These are phyloP conservation scores for Quadriops clusia DNA, from an alignment of 2,888 invertebrate species.

Conservation along the genomic window DNA sequence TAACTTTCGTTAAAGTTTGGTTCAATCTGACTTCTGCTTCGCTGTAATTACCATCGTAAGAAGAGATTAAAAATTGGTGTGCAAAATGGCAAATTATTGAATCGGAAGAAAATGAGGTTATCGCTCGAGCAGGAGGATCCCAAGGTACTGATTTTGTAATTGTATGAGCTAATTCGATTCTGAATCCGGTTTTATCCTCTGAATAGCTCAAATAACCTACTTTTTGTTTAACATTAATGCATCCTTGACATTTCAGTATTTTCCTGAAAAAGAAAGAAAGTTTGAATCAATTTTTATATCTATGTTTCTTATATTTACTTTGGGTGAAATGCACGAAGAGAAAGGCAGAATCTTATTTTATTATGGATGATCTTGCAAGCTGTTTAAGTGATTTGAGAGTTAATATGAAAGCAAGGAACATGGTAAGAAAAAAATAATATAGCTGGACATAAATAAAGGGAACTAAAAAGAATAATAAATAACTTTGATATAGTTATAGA, in stretches of 20 bases:
- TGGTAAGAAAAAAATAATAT: too few relatives aligned
- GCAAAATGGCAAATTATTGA: slow-evolving; percentile 58
- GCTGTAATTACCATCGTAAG: slow-evolving; percentile 21
- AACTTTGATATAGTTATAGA: too few relatives aligned
- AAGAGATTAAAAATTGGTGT: slow-evolving; percentile 46
- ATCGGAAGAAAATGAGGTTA: slow-evolving; percentile 66
- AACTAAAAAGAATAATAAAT: too few relatives aligned
- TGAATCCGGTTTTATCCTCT: slow-evolving; percentile 73
- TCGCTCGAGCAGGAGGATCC: slow-evolving; percentile 52
- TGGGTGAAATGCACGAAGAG: too few relatives aligned
- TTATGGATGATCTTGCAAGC: too few relatives aligned
- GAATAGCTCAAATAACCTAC: slow-evolving; percentile 80
- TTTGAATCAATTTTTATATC: too few relatives aligned
- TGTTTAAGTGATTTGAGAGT: too few relatives aligned
- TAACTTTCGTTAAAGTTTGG: slow-evolving; percentile 52
- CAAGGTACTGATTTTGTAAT: slow-evolving; percentile 67
- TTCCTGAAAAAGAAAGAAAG: too few relatives aligned
- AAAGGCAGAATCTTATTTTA: too few relatives aligned
- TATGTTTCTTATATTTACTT: not conserved
- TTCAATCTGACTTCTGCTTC: slow-evolving; percentile 41
- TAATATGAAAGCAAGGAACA: too few relatives aligned
- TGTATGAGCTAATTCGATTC: slow-evolving; percentile 66
- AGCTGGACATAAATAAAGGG: too few relatives aligned
- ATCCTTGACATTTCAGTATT: slow-evolving; percentile 54
- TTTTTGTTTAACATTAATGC: slow-evolving; percentile 76